Conservation (phyloP, 2,797 vertebrate species). For the Tragopan temminckii region DNA sequence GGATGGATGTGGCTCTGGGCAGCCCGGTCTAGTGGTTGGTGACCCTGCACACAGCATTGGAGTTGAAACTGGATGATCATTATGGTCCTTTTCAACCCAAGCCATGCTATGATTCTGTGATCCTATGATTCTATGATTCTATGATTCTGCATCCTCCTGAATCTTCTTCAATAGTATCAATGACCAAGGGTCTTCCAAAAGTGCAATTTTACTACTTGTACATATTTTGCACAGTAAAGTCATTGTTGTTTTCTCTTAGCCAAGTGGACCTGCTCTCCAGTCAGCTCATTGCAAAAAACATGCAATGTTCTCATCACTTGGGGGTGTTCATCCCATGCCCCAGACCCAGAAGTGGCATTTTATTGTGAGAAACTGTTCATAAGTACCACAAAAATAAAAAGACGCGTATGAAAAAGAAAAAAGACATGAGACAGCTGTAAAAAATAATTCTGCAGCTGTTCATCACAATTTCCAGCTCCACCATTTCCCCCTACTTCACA, state of each 20-base stretch:
- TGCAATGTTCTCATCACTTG: neutral
- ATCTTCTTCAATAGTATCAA: neutral
- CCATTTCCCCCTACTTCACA: neutral
- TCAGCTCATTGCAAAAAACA: neutral
- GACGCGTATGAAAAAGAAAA: neutral
- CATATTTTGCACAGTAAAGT: neutral
- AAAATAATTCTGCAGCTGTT: slow-evolving; percentile 47
- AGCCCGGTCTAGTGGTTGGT: too few species aligned
- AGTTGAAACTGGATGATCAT: too few species aligned
- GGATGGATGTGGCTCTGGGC: too few species aligned
- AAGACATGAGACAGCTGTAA: slow-evolving; percentile 3
- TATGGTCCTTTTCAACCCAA: too few species aligned
- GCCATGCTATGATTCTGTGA: too few species aligned
- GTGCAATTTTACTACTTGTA: neutral
- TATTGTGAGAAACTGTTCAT: neutral
- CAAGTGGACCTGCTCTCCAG: neutral
- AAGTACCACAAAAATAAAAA: neutral
- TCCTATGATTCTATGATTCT: too few species aligned
- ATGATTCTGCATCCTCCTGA: neutral
- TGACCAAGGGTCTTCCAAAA: neutral
- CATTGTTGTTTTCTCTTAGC: neutral
- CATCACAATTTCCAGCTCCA: slow-evolving; percentile 7
- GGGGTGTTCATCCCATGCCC: neutral
- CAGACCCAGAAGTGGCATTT: neutral
- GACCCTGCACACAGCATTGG: too few species aligned